Conservation (phyloP, 2,113 vertebrate genomes). For the Xenopus laevis region DNA sequence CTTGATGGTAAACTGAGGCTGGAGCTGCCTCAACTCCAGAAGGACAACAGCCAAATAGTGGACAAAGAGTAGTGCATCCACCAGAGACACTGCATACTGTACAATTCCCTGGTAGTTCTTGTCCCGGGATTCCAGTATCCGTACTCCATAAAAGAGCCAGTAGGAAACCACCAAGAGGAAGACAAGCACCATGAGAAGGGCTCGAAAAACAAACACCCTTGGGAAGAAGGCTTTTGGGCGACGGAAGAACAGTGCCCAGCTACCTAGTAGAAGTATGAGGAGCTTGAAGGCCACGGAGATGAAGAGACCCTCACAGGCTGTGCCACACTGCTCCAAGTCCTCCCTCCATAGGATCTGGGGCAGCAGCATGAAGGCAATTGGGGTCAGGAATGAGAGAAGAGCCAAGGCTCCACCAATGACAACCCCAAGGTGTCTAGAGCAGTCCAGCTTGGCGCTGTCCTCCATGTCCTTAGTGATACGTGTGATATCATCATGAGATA, state of each 20-base stretch:
- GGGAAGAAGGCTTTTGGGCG: conserved; percentile 81
- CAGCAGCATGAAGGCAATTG: conserved; percentile 83
- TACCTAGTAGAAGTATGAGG: conserved; percentile 84
- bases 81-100: conserved; percentile 83
- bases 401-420: conserved; percentile 73
- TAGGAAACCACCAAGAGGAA: conserved; percentile 87
- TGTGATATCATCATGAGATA: conserved; percentile 88
- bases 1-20: conserved; percentile 88
- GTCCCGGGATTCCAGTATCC: conserved; percentile 78
- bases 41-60: conserved; percentile 88
- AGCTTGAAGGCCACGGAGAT: conserved; percentile 91
- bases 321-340: conserved; percentile 80
- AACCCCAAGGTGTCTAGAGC: conserved; percentile 78
- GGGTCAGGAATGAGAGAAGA: conserved; percentile 81
- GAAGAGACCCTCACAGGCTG: conserved; percentile 87
- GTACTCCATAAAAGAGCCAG: conserved; percentile 87
- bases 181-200: conserved; percentile 84
- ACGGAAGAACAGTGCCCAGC: conserved; percentile 88
- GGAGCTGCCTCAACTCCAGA: conserved; percentile 85
- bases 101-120: conserved; percentile 82
- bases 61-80: conserved; percentile 86
- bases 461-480: conserved; percentile 89
- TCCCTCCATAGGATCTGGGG: conserved; percentile 81
- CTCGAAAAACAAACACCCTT: conserved; percentile 80
- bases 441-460: conserved; percentile 82